Conservation (phyloP, 2,797 vertebrate species). For the Sparidentex hasta region DNA sequence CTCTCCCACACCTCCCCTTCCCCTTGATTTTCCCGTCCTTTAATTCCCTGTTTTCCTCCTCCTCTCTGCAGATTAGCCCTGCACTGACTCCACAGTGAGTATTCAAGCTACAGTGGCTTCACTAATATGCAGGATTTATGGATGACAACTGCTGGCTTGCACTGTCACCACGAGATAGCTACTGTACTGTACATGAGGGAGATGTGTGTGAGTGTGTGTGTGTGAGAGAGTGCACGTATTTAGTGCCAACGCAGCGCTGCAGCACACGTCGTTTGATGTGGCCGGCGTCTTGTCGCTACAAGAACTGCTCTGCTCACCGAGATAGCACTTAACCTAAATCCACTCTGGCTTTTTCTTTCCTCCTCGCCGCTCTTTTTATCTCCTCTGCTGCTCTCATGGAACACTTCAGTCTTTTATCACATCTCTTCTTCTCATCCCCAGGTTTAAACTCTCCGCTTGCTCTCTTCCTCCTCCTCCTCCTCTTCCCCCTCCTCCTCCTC, state of each 20-base stretch:
- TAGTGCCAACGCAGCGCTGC: conserved; percentile 39
- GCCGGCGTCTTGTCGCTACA: conserved; percentile 61
- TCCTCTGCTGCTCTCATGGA: conserved; percentile 62
- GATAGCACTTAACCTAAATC: conserved; percentile 73
- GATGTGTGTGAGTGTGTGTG: conserved; percentile 12
- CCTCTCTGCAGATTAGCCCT: conserved; percentile 56
- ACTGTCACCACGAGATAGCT: conserved; percentile 72
- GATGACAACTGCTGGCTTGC: conserved; percentile 72
- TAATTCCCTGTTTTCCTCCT: conserved; percentile 55
- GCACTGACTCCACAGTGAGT: conserved; percentile 45
- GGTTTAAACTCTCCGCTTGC: conserved; percentile 53
- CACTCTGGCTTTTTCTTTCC: conserved; percentile 54
- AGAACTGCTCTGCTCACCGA: conserved; percentile 59
- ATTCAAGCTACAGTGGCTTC: conserved; percentile 59
- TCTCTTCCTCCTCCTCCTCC: conserved; percentile 23
- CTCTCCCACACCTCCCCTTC: background rate
- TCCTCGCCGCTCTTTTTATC: conserved; percentile 62
- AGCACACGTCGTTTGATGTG: conserved; percentile 71
- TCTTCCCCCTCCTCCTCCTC: conserved; percentile 36
- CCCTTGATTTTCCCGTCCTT: conserved; percentile 13
- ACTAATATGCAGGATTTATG: conserved; percentile 73
- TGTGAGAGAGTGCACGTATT: conserved; percentile 24
- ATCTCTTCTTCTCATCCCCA: conserved; percentile 55
- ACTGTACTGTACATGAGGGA: conserved; percentile 50
- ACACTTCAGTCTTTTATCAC: conserved; percentile 59